A percentile compares a stretch with the other conserved stretches of the same genome.
These are phyloP conservation scores for Pomatostomus ruficeps DNA, from an alignment of 2,113 vertebrate species.

Conservation along the genomic window DNA sequence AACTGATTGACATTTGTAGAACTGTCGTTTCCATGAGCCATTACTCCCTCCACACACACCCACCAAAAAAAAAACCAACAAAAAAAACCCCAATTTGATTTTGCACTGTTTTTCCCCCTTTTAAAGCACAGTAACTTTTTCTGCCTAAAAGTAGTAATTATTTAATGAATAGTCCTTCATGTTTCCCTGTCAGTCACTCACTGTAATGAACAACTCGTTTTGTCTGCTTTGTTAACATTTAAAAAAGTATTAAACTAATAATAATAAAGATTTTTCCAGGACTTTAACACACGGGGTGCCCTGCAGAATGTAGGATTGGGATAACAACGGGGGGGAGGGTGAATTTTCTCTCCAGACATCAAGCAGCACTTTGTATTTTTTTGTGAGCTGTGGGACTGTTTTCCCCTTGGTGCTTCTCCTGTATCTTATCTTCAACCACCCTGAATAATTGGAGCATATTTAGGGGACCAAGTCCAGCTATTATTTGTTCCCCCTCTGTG, in stretches of 20 bases:
- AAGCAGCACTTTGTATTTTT: constrained; percentile 12
- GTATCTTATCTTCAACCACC: constrained; percentile 31
- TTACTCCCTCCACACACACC: constrained; percentile 55
- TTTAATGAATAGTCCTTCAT: constrained; percentile 74
- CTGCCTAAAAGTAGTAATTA: constrained; percentile 80
- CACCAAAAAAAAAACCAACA: constrained; percentile 58
- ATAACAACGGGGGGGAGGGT: constrained; percentile 37
- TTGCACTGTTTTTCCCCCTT: constrained; percentile 66
- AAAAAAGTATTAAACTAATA: constrained; percentile 69
- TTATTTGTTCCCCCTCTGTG: constrained; percentile 43
- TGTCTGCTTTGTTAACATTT: constrained; percentile 71
- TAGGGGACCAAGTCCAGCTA: constrained; percentile 20
- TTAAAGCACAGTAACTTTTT: constrained; percentile 58
- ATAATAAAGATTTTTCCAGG: constrained; percentile 58
- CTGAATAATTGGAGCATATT: constrained; percentile 56
- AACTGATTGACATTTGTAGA: constrained; percentile 78
- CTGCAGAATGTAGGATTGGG: constrained; percentile 13
- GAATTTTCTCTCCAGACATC: constrained; percentile 18
- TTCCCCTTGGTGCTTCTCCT: background rate
- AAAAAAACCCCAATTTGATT: constrained; percentile 69
- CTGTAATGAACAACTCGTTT: constrained; percentile 72
- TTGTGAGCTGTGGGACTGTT: background rate
- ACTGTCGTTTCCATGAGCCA: constrained; percentile 73
- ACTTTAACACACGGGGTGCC: constrained; percentile 10
- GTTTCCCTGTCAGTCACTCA: constrained; percentile 75